Percentiles rank a stretch among this genome's conserved stretches.
phyloP scores from a whole-genome alignment of 2,888 invertebrate genomes.

The Fabriciana adippe region DNA sequence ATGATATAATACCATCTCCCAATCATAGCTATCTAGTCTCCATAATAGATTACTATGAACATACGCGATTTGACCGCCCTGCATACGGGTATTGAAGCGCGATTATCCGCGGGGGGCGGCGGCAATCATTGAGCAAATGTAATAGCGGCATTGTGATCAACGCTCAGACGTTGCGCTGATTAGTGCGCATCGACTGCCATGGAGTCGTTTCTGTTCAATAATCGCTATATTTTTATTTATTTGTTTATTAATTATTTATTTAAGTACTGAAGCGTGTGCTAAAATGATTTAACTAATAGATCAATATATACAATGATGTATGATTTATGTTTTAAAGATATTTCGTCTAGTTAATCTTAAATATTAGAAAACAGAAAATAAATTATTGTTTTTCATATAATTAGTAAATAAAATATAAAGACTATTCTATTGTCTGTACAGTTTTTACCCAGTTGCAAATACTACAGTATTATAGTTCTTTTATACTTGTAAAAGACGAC shows the following conservation, averaged over 20 bases:
- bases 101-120: conserved; percentile 51
- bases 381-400: too few relatives aligned
- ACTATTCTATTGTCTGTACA: too few relatives aligned
- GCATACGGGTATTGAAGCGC: conserved; percentile 45
- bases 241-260: not conserved
- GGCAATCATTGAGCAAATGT: conserved; percentile 80
- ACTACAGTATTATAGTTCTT: too few relatives aligned
- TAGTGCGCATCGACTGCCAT: conserved; percentile 58
- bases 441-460: too few relatives aligned
- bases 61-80: conserved; percentile 44
- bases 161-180: conserved; percentile 73
- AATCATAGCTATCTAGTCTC: conserved; percentile 16
- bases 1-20: conserved; percentile 6
- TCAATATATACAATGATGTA: too few relatives aligned
- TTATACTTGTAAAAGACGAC: too few relatives aligned
- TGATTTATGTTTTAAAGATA: too few relatives aligned
- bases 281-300: too few relatives aligned
- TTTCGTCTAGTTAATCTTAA: too few relatives aligned
- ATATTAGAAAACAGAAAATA: too few relatives aligned
- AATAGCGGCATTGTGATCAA: conserved; percentile 79
- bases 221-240: not conserved
- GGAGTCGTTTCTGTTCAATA: conserved; percentile 46
- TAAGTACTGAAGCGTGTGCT: not conserved
- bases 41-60: conserved; percentile 35
- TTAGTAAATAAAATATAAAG: too few relatives aligned